Percentiles rank a stretch among this genome's conserved stretches.
Conservation (phyloP, 2,113 vertebrate genomes). For the Podarcis muralis region DNA sequence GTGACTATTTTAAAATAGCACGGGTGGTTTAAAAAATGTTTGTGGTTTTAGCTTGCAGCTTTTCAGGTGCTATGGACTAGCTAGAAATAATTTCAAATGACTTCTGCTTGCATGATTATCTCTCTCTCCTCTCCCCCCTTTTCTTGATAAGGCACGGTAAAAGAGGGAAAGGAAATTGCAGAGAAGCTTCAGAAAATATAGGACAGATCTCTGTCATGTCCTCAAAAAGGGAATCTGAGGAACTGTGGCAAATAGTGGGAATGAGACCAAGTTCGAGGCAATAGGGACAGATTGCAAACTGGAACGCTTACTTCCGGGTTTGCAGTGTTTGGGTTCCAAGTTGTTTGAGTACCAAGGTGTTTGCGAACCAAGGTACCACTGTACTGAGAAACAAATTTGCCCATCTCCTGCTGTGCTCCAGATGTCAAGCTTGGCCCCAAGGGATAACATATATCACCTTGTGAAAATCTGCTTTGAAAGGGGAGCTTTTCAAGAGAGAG, state of each 20-base stretch:
- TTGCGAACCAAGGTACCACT: no score
- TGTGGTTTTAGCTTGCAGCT: not conserved
- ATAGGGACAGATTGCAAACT: no score
- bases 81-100: not conserved
- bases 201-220: no score
- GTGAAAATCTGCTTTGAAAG: not conserved
- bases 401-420: not conserved
- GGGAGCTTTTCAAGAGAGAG: not conserved
- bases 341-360: no score
- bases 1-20: not conserved
- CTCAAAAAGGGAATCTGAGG: no score
- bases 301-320: no score
- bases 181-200: no score
- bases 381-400: not conserved
- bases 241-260: no score
- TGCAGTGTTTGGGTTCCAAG: no score
- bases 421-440: not conserved
- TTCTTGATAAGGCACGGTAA: no score
- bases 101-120: not conserved
- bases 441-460: not conserved
- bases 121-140: not conserved
- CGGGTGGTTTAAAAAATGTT: not conserved
- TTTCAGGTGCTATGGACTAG: not conserved
- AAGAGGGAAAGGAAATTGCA: no score
- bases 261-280: no score